These are phyloP conservation scores for Mionectes macconnelli DNA, from an alignment of 2,113 vertebrate genomes.

Conservation along the genomic window DNA sequence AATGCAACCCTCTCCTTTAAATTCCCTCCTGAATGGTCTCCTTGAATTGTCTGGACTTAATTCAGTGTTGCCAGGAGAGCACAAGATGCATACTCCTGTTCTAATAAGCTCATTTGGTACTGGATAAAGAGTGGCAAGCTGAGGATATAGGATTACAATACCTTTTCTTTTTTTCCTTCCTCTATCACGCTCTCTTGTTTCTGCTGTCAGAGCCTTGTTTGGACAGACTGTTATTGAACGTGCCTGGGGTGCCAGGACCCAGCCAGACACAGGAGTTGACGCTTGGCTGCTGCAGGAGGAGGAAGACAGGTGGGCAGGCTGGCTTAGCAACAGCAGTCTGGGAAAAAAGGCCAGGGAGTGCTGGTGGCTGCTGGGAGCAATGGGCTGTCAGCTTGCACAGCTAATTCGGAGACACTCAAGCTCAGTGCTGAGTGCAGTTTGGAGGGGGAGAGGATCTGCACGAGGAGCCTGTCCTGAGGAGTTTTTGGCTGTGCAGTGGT, in stretches of 20 bases:
- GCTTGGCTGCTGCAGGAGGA: not conserved
- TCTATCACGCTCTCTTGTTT: not conserved
- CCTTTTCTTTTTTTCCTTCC: not conserved
- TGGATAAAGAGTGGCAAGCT: not conserved
- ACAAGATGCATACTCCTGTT: not conserved
- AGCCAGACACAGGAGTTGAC: not conserved
- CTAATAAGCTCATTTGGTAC: not conserved
- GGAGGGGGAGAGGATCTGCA: not conserved
- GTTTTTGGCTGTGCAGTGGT: not conserved
- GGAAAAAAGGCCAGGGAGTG: not conserved
- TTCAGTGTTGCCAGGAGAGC: not conserved
- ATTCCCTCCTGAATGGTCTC: conserved; percentile 14
- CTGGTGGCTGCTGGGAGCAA: not conserved
- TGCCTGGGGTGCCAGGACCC: not conserved
- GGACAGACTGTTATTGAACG: not conserved
- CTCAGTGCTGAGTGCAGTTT: rapidly evolving
- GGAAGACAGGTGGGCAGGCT: not conserved
- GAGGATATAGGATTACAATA: not conserved
- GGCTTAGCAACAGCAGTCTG: not conserved
- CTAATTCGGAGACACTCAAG: not conserved
- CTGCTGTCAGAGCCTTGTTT: not conserved
- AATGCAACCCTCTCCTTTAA: not conserved
- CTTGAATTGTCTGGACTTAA: conserved; percentile 20
- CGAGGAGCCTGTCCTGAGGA: not conserved
- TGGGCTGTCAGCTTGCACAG: not conserved